Base-by-base conservation (phyloP, 2,113 vertebrate genomes). In the Carassius gibelio region DNA sequence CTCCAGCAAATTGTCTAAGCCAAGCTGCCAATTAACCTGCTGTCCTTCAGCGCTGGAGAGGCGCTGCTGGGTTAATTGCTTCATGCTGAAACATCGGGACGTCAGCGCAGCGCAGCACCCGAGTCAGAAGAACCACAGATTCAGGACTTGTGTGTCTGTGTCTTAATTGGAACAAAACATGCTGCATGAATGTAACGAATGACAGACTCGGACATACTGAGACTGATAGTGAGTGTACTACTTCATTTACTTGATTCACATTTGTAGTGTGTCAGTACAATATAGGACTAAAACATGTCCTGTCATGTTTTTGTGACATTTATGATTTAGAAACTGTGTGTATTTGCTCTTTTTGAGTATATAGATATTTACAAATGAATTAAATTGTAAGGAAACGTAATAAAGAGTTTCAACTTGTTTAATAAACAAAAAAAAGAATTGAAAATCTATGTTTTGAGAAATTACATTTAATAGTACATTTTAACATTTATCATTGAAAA, bases 1-100 rank as follows among this genome's bases (percentile, higher is more conserved):
- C 83, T 90, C 79, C 86, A 84, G 84, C 87, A 87, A 88, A 87
- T 87, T 87, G 89, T 90, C 89, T 87, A 88, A 90, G 86, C 87
- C 84, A 86, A 84, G 61, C 87, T 87, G 87, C 86, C 89, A 89
- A 90, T 90, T 90, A 90, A 90, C 89, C 89, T 36, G 1, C 8
- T 75, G 89, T 90, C 89, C 87, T 84, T 78, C 38, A 83, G 81
- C 19, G 55, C 50, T 72, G 74, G 71, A 87, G 85, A 75, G 57
- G 69, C 36, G 8, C 84, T 86, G 88, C 74, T 88, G 79, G 89
- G 88, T 89, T 90, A 90, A 90, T 90, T 89, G 88, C 88, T 89
- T 90, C 69, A 90, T 87, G 86, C 87, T 85, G 86, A 80, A 86
- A 83, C 83, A 64, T 84, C 69, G 52, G 34, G 77, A 82, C 79